Evolutionary conservation across 2,888 invertebrate species (phyloP).

Genomic region (Pheosia tremula): DNA sequence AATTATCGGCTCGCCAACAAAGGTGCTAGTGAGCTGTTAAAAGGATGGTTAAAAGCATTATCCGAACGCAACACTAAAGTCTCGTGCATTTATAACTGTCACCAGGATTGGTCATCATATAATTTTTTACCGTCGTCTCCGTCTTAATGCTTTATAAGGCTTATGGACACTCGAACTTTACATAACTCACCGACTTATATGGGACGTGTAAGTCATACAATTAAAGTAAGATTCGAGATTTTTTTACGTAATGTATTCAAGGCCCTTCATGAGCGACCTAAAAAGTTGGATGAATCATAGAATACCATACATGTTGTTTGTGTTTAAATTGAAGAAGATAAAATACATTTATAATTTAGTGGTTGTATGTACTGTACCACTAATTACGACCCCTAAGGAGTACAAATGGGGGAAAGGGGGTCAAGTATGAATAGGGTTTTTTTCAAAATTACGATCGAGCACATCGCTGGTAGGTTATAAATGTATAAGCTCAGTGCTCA

Average conservation of each 20-base stretch:
- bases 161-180: slow-evolving; percentile 41
- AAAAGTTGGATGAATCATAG: slow-evolving; percentile 29
- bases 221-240: slow-evolving; percentile 29
- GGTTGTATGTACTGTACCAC: too few relatives aligned
- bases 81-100: slow-evolving; percentile 47
- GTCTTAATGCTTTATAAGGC: slow-evolving; percentile 38
- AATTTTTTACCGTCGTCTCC: slow-evolving; percentile 31
- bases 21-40: neutral
- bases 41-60: slow-evolving; percentile 7
- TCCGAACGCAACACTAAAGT: slow-evolving; percentile 28
- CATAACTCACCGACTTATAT: slow-evolving; percentile 39
- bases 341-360: too few relatives aligned
- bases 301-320: neutral
- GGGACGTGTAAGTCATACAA: slow-evolving; percentile 32
- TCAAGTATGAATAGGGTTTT: too few relatives aligned
- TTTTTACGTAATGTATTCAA: slow-evolving; percentile 35
- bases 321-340: neutral
- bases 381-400: too few relatives aligned
- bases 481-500: too few relatives aligned
- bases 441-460: too few relatives aligned
- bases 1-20: neutral
- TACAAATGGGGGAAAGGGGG: too few relatives aligned
- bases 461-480: too few relatives aligned
- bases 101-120: slow-evolving; percentile 44
- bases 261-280: slow-evolving; percentile 24